Evolutionary conservation across 2,113 vertebrate genomes (phyloP), one percentile per base, ranked within the genome.

Genomic region (Phocoena sinus): DNA sequence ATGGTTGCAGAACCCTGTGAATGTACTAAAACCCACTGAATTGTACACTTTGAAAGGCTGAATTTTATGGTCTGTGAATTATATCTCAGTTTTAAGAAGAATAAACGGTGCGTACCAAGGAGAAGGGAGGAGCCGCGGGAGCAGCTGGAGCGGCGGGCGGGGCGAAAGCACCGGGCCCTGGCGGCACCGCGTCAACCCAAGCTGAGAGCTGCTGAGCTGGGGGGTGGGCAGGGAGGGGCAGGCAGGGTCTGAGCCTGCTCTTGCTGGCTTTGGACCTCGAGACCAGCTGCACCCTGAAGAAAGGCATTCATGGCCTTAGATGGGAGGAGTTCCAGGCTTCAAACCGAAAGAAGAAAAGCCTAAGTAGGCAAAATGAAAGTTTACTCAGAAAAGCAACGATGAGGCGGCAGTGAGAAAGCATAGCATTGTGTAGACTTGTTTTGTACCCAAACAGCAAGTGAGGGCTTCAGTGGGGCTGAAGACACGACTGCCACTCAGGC

Each of bases 141-240:
- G 50, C 50, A 50, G 50, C 14, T 15, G 50, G 50, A 36, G 31
- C 10, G 5, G 28, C 0, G 0, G 44, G 13, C 14, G 23, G 18
- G 89, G 31, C 2, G 36, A 13, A 11, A 53, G 53, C n/a, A 26
- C 5, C 0, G 0, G 41, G 44, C 5, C 44, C 3, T 5, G n/a
- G 56, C 23, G 28, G 65, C 13, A 6, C 28, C 0, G 2, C 73
- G 56, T 26, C 3, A 2, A 38, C 33, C 3, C 0, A 8, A 18
- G 18, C 31, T 5, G 50, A 38, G 18, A 88, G 67, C 12, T 15
- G 10, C 2, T 58, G 31, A 73, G 26, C 53, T 25, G 7, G 15
- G 36, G 33, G 33, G 17, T 10, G 9, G 26, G 11, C 76, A 9
- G 58, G 38, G 7, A 15, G 56, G 14, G 10, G 44, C 8, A 2